Conservation (phyloP, 2,113 vertebrate genomes). For the Protobothrops mucrosquamatus region DNA sequence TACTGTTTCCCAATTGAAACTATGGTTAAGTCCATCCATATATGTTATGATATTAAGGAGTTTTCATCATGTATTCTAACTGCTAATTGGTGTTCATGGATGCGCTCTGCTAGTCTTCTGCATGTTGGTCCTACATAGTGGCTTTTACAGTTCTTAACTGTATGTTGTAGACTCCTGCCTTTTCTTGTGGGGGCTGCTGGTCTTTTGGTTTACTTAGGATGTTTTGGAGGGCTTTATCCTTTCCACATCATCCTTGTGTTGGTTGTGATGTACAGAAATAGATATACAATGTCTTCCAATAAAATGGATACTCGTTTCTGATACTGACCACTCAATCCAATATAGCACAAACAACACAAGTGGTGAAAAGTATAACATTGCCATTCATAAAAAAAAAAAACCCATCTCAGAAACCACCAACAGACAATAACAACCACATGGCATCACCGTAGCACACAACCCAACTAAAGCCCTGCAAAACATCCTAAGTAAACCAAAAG, state of each 20-base stretch:
- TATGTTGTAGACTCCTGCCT: not conserved
- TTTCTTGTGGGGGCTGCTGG: not conserved
- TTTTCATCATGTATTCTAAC: not conserved
- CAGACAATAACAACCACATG: not conserved
- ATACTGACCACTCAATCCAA: not conserved
- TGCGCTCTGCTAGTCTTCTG: not conserved
- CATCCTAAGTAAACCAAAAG: not conserved
- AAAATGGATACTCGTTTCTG: not conserved
- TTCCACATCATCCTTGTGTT: not conserved
- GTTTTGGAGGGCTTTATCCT: not conserved
- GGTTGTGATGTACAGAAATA: not conserved
- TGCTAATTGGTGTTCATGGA: not conserved
- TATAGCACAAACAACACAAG: not conserved
- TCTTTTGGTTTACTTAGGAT: not conserved
- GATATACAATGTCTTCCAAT: not conserved
- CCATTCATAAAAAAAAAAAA: not conserved
- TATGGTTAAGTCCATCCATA: not conserved
- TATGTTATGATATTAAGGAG: not conserved
- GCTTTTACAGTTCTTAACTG: not conserved
- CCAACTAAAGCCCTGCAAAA: not conserved
- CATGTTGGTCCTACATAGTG: not conserved
- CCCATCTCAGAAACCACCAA: not conserved
- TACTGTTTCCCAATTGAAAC: not conserved
- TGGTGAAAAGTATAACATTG: not conserved
- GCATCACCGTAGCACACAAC: not conserved